phyloP scores from a whole-genome alignment of 2,797 vertebrate genomes.

The Myoxocephalus aenaeus region DNA sequence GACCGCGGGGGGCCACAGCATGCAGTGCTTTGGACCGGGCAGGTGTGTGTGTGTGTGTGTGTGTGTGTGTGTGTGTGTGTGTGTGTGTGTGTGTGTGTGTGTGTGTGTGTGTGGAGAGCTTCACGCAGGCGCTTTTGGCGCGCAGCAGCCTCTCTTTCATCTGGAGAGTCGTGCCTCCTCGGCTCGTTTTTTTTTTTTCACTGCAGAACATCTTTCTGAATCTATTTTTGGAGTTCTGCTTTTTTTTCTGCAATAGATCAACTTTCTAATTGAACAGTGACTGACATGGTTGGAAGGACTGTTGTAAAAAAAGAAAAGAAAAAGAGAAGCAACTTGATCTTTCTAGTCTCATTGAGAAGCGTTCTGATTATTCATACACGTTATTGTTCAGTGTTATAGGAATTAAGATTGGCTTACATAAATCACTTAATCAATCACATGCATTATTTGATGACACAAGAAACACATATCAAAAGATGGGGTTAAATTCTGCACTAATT shows the following conservation, averaged over 20 bases:
- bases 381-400: background rate
- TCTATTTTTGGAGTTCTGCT: background rate
- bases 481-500: background rate
- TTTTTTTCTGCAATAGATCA: background rate
- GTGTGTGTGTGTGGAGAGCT: background rate
- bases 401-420: background rate
- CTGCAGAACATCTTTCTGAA: background rate
- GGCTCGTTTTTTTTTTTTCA: background rate
- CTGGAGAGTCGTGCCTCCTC: background rate
- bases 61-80: slow-evolving; percentile 8
- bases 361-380: background rate
- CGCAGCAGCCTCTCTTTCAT: background rate
- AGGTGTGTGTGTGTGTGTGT: slow-evolving; percentile 19
- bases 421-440: background rate
- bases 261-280: slow-evolving; percentile 26
- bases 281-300: background rate
- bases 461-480: background rate
- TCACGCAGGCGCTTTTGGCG: slow-evolving; percentile 19
- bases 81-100: slow-evolving; percentile 9
- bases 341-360: background rate
- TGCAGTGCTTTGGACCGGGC: slow-evolving; percentile 38
- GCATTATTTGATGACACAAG: background rate
- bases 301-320: background rate
- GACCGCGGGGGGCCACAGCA: background rate
- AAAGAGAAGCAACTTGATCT: background rate